Percentiles rank a stretch among this genome's conserved stretches.
These are phyloP conservation scores for Lepidostoma basale DNA, from an alignment of 1,140 invertebrate species.

Conservation along the genomic window DNA sequence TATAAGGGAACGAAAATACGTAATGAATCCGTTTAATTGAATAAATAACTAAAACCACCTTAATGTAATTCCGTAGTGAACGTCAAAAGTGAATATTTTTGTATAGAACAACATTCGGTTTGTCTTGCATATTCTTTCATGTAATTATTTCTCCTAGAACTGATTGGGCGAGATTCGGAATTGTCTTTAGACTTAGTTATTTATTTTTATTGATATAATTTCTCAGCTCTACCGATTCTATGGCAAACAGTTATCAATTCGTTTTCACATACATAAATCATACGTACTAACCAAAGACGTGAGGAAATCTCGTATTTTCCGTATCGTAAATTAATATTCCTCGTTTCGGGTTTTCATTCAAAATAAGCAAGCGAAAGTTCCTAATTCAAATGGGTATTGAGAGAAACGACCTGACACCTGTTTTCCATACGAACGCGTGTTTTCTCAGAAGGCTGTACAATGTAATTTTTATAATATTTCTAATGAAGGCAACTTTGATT, in stretches of 20 bases:
- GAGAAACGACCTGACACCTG: neutral
- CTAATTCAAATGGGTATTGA: too few relatives aligned
- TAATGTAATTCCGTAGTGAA: conserved; percentile 37
- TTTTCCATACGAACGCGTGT: conserved; percentile 14
- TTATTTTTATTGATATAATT: conserved; percentile 7
- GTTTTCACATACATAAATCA: neutral
- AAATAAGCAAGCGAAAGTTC: too few relatives aligned
- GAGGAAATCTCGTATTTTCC: too few relatives aligned
- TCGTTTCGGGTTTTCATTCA: too few relatives aligned
- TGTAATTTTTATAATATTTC: conserved; percentile 41
- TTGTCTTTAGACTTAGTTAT: conserved; percentile 24
- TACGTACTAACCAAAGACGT: neutral
- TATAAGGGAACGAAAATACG: conserved; percentile 60
- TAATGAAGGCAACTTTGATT: conserved; percentile 55
- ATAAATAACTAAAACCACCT: conserved; percentile 28
- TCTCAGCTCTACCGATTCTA: neutral
- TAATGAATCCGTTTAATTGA: conserved; percentile 50
- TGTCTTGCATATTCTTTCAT: conserved; percentile 24
- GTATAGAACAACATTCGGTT: conserved; percentile 43
- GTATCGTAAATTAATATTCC: too few relatives aligned
- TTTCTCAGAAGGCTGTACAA: conserved; percentile 42
- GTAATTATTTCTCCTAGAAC: conserved; percentile 16
- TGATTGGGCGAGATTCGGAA: neutral
- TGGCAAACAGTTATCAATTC: conserved; percentile 5
- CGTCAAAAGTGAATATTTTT: conserved; percentile 45